Conservation (phyloP, 2,113 vertebrate genomes). For the Poeciliopsis retropinna region DNA sequence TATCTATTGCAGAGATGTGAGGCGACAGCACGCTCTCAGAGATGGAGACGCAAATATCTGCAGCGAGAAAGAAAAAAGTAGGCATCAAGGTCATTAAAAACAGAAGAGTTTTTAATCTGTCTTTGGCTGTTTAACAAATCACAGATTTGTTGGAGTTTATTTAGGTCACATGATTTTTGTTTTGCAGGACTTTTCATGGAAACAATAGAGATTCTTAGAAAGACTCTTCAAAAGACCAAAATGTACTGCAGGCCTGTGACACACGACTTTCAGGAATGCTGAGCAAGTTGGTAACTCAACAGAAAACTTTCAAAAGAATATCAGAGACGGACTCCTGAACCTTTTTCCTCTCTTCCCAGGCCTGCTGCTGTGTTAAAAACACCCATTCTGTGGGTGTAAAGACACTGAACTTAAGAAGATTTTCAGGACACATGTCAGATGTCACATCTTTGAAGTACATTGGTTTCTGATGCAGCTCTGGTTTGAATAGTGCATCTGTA, state of each 20-base stretch:
- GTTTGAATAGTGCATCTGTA: too few relatives aligned
- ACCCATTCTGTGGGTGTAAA: too few relatives aligned
- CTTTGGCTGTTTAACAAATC: background rate
- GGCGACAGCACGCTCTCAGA: slow-evolving; percentile 89
- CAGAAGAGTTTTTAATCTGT: background rate
- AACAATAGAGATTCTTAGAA: background rate
- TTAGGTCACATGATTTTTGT: background rate
- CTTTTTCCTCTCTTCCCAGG: too few relatives aligned
- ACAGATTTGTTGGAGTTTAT: background rate
- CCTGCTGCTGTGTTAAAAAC: too few relatives aligned
- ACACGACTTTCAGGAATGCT: background rate
- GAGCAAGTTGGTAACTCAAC: background rate
- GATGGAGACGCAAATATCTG: slow-evolving; percentile 91
- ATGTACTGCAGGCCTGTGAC: too few relatives aligned
- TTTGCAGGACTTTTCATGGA: background rate
- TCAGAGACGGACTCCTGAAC: too few relatives aligned
- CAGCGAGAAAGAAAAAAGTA: slow-evolving; percentile 1
- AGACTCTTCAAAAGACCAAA: background rate
- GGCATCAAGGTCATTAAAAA: background rate
- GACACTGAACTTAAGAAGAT: too few relatives aligned
- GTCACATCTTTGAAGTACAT: too few relatives aligned
- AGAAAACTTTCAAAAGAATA: too few relatives aligned
- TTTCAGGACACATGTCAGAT: too few relatives aligned
- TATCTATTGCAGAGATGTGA: slow-evolving; percentile 89
- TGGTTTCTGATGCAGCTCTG: too few relatives aligned